Conservation (phyloP, 35 echinoderm and acorn worm genomes). For the Apostichopus japonicus region DNA sequence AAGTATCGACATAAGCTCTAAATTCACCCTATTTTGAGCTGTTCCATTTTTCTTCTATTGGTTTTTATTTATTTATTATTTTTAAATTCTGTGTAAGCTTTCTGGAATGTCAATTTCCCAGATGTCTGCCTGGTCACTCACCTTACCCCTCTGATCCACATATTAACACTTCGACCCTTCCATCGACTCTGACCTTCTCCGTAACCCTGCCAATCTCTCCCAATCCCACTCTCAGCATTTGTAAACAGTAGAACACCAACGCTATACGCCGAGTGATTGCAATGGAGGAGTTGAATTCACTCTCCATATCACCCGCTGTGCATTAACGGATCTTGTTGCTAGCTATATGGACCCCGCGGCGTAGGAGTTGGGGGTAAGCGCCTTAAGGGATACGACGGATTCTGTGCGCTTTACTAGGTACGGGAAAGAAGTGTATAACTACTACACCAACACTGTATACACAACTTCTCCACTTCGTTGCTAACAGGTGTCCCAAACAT, state of each 20-base stretch:
- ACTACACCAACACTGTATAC: background rate
- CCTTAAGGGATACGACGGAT: background rate
- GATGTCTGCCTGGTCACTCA: constrained; percentile 57
- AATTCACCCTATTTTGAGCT: background rate
- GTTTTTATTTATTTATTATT: background rate
- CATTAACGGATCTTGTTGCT: constrained; percentile 48
- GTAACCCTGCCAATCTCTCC: constrained; percentile 33
- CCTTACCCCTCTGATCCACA: constrained; percentile 37
- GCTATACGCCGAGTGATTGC: background rate
- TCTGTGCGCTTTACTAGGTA: constrained; percentile 32
- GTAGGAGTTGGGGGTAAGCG: constrained; percentile 50
- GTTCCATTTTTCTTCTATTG: background rate
- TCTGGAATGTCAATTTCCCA: constrained; percentile 41
- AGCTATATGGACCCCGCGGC: constrained; percentile 27
- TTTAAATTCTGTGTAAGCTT: background rate
- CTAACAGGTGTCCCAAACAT: constrained; percentile 40
- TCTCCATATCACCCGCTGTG: constrained; percentile 3
- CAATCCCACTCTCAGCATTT: background rate
- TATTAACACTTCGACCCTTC: constrained; percentile 15
- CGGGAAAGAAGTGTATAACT: background rate
- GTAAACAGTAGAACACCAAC: background rate
- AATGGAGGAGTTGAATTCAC: background rate
- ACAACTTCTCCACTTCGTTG: background rate
- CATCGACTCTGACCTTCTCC: constrained; percentile 12
- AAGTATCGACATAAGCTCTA: constrained; percentile 1